Evolutionary conservation across 2,797 vertebrate genomes (phyloP).

Genomic region (Dipus sagitta): DNA sequence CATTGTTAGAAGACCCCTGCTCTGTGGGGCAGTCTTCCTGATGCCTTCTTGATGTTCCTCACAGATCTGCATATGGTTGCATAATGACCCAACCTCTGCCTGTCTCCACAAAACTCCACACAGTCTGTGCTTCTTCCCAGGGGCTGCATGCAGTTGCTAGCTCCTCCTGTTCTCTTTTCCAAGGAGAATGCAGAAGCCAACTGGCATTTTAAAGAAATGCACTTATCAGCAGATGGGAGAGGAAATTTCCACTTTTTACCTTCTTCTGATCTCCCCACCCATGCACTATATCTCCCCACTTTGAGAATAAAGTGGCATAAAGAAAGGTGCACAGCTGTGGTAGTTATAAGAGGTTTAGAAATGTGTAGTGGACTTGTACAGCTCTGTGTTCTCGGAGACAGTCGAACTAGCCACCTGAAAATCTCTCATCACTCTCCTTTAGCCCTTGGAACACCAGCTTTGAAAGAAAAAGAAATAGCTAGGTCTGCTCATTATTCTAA

Average conservation of each 20-base stretch:
- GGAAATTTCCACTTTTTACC: not conserved
- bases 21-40: not conserved
- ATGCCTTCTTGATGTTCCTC: not conserved
- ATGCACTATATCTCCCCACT: not conserved
- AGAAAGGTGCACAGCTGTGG: not conserved
- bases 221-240: not conserved
- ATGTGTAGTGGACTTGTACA: not conserved
- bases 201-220: not conserved
- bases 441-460: not conserved
- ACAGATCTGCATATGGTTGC: not conserved
- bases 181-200: not conserved
- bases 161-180: not conserved
- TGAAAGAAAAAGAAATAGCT: not conserved
- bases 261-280: not conserved
- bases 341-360: not conserved
- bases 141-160: not conserved
- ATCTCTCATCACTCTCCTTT: not conserved
- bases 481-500: not conserved
- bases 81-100: not conserved
- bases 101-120: not conserved
- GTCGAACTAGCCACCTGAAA: not conserved
- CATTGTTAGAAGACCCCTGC: not conserved
- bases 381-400: not conserved
- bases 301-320: not conserved
- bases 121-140: not conserved